Base-by-base conservation (phyloP, 2,888 invertebrate species). In the Dorcus hopei region DNA sequence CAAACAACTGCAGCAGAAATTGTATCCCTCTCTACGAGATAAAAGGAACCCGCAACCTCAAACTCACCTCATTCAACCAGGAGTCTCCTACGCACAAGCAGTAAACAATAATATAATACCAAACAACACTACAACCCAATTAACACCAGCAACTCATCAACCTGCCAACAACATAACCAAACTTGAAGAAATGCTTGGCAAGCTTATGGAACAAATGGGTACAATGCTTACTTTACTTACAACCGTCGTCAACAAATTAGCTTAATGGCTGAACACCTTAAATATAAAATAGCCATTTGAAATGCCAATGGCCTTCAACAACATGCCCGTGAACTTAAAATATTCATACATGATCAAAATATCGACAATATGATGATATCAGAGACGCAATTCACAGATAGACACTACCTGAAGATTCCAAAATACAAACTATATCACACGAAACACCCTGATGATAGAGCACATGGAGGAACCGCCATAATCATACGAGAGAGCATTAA, bases 401-500 rank as follows among this genome's bases (percentile, higher is more conserved):
- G 16, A 43, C 43, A 47, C 38, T 49, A 57, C 38, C 3, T 54
- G 38, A 49, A 40, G 42, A 59, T 59, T 14, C 56, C 50, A 9
- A 47, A 53, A 2, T 59, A 57, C 33, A 48, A 41, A 11, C 11
- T 57, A 3, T 60, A 53, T 19, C 3, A 49, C 41, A 61, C 56
- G 9, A n/a, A 50, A 2, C 61, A 61, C 38, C 56, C 53, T 19
- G 23, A 51, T 41, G 52, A 23, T 43, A 39, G 39, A 39, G 39
- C 39, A 39, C 39, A 43, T 43, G 43, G 43, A 8, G 43, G 43
- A 43, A 43, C 59, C 23, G 56, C 56, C 4, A 48, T 61, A 19
- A 58, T 61, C 11, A 52, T 59, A 9, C 52, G 47, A 49, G 50
- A 53, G 9, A 38, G 38, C 14, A 56, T 56, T 5, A 59, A 61